Percentiles rank a stretch among this genome's conserved stretches.
These are phyloP conservation scores for Trachemys scripta DNA, from an alignment of 2,113 vertebrate genomes.

Conservation along the genomic window DNA sequence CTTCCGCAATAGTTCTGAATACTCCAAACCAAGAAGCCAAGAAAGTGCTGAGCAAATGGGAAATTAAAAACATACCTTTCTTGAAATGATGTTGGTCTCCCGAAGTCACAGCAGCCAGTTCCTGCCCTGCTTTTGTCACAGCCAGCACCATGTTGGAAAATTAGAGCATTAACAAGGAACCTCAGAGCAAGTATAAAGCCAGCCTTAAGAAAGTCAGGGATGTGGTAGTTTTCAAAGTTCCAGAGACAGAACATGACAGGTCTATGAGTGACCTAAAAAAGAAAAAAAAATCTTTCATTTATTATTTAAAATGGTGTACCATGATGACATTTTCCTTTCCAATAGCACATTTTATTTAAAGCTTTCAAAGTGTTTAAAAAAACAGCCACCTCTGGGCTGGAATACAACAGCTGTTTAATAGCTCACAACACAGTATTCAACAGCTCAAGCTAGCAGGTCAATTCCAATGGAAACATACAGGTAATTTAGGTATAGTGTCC, in stretches of 20 bases:
- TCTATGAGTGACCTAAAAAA: neutral
- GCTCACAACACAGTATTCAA: neutral
- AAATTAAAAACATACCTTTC: neutral
- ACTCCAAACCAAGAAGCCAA: neutral
- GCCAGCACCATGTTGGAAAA: neutral
- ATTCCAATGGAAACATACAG: neutral
- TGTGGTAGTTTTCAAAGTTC: neutral
- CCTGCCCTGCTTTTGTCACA: neutral
- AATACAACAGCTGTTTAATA: neutral
- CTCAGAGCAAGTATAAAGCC: neutral
- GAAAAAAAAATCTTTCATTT: neutral
- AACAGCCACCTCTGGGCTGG: neutral
- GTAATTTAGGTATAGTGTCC: neutral
- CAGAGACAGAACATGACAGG: neutral
- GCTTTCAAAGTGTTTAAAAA: neutral
- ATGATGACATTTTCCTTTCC: neutral
- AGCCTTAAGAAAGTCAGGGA: neutral
- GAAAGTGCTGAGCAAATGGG: neutral
- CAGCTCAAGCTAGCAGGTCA: constrained; percentile 5
- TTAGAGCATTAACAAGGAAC: neutral
- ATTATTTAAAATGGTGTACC: neutral
- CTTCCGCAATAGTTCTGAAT: neutral
- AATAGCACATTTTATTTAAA: neutral
- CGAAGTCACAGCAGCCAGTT: neutral
- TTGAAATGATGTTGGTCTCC: neutral